A percentile compares a stretch with the other conserved stretches of the same genome.
Evolutionary conservation across 2,888 invertebrate species (phyloP).

Genomic region (Apomyelois bistriatella): DNA sequence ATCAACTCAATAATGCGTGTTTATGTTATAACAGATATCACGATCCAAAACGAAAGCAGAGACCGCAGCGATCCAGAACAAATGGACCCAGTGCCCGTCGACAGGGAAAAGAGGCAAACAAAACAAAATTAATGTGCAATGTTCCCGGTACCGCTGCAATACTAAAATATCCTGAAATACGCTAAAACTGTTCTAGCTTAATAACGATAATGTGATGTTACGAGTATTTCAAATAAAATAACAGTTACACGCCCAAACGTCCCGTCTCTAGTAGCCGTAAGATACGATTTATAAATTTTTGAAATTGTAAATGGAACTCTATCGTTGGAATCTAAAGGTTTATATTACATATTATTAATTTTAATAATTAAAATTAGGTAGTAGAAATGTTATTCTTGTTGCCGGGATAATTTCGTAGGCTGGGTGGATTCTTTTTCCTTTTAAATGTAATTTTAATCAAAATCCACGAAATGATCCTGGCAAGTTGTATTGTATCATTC

Average conservation of each 20-base stretch:
- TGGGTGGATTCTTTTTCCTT: conserved; percentile 55
- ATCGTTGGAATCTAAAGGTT: conserved; percentile 19
- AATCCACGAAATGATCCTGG: conserved; percentile 57
- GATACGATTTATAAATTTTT: conserved; percentile 1
- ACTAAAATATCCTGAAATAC: conserved; percentile 17
- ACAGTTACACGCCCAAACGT: conserved; percentile 6
- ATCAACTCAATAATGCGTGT: background rate
- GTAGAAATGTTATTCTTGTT: conserved; percentile 29
- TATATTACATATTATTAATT: conserved; percentile 14
- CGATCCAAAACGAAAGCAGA: conserved; percentile 34
- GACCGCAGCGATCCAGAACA: conserved; percentile 56
- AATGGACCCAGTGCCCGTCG: conserved; percentile 39
- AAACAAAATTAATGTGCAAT: conserved; percentile 30
- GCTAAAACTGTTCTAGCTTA: background rate
- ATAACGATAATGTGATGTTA: too few relatives aligned
- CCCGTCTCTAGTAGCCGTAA: background rate
- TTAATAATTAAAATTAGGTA: conserved; percentile 22
- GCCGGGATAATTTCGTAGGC: conserved; percentile 59
- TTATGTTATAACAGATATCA: conserved; percentile 37
- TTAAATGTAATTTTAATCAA: conserved; percentile 18
- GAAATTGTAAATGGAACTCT: conserved; percentile 24
- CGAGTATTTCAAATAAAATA: background rate
- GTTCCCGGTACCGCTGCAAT: conserved; percentile 20
- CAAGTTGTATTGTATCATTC: conserved; percentile 26
- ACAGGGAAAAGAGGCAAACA: conserved; percentile 48